phyloP scores from a whole-genome alignment of 2,797 vertebrate genomes.

The Tympanoctomys barrerae region DNA sequence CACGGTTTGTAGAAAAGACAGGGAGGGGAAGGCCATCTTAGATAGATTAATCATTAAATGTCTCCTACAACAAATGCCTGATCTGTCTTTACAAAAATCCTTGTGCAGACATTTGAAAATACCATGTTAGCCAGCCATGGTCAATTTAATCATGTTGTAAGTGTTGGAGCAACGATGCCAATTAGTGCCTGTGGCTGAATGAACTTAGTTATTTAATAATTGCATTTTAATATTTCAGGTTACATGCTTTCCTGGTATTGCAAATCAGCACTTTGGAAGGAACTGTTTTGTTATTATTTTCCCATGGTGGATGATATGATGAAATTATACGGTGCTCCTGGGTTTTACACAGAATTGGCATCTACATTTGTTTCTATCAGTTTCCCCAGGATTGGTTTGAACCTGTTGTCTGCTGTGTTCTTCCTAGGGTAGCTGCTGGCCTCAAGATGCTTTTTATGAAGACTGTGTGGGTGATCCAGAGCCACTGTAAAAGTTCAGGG shows the following conservation, averaged over 20 bases:
- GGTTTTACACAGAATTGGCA: constrained; percentile 63
- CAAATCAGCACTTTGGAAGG: constrained; percentile 77
- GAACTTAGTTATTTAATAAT: constrained; percentile 84
- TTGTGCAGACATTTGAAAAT: constrained; percentile 76
- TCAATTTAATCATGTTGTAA: constrained; percentile 83
- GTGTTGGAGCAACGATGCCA: constrained; percentile 79
- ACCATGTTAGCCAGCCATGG: constrained; percentile 73
- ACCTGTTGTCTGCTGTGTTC: background rate
- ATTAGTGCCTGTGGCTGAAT: constrained; percentile 80
- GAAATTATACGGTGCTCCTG: constrained; percentile 77
- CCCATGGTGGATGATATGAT: constrained; percentile 70
- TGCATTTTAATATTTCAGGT: constrained; percentile 84
- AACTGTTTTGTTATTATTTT: constrained; percentile 82
- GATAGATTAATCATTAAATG: constrained; percentile 12
- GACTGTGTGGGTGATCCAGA: background rate
- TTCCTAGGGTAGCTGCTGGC: background rate
- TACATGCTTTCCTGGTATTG: constrained; percentile 79
- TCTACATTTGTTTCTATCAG: constrained; percentile 51
- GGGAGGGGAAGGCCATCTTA: background rate
- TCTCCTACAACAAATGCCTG: constrained; percentile 37
- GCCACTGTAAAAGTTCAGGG: background rate
- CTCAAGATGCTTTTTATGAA: background rate
- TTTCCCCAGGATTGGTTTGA: constrained; percentile 29
- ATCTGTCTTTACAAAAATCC: constrained; percentile 71
- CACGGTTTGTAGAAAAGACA: background rate